phyloP scores from a whole-genome alignment of 2,888 invertebrate species.

The Monoplex corrugatus region DNA sequence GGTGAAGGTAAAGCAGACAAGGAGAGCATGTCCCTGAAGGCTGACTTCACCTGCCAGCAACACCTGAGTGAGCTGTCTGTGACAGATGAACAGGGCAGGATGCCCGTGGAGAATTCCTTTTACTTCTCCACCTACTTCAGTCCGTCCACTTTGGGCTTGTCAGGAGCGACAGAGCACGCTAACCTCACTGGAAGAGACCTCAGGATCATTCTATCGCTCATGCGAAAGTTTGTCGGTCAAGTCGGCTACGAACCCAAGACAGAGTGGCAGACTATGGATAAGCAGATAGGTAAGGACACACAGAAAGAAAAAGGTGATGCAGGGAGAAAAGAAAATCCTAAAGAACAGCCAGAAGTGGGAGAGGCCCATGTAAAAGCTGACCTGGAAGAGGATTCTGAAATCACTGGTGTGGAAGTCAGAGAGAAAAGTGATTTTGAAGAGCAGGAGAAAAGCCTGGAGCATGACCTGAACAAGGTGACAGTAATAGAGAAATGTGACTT shows the following conservation, averaged over 20 bases:
- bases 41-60: background rate
- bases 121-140: background rate
- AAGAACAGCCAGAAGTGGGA: background rate
- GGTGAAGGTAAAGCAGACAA: background rate
- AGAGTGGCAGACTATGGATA: background rate
- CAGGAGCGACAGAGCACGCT: background rate
- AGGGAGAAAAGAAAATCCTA: background rate
- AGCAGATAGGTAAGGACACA: background rate
- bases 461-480: background rate
- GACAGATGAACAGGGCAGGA: background rate
- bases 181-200: background rate
- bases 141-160: background rate
- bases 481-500: slow-evolving; percentile 19
- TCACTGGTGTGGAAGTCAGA: background rate
- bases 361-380: background rate
- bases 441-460: too few relatives aligned
- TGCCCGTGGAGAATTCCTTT: slow-evolving; percentile 14
- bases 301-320: background rate
- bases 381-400: background rate
- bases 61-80: slow-evolving; percentile 1
- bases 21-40: background rate
- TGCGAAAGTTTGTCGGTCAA: background rate
- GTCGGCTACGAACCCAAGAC: background rate
- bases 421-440: background rate
- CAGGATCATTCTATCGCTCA: slow-evolving; percentile 10